Base-by-base conservation (phyloP, 2,888 invertebrate species). In the Miltochrista miniata region DNA sequence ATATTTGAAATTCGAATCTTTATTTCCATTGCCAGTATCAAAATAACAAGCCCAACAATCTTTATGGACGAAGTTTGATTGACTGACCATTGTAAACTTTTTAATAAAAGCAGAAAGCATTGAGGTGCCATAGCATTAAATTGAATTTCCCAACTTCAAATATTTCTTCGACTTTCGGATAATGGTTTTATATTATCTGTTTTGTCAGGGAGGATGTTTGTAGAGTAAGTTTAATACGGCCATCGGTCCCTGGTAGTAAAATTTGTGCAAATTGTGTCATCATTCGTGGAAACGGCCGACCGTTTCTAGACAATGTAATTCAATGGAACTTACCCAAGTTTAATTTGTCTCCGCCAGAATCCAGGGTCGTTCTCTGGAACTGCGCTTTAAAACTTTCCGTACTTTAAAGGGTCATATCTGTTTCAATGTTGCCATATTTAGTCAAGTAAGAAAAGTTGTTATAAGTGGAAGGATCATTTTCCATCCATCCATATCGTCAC, bases 261-360 rank as follows among this genome's bases (percentile, higher is more conserved):
- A 52, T 56, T 56, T 13, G 33, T 55, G 33, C 45, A 48, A 57
- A 56, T 54, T 59, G 55, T 58, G 61, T 61, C 61, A 67, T 64
- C 60, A 66, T 69, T 64, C 55, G 42, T 49, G 57, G 56, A 59
- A 74, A 67, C 54, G 45, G 63, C 48, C 54, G 61, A 56, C 65
- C 61, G 60, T 70, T 75, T 60, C 64, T 48, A 59, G 66, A 70
- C 69, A 76, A 78, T 74, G 64, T 77, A 70, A 69, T 76, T 74
- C 74, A 76, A 78, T 78, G 67, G 50, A 72, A 68, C 65, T 59
- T 61, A 15, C 56, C 64, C 47, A 70, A 76, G 71, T 79, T 73
- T 64, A 72, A 74, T 77, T 71, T 65, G 68, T 67, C 62, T 55
- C 59, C 48, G 62, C 54, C 55, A 53, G 37, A 54, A 56, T 62